phyloP scores from a whole-genome alignment of 2,113 vertebrate species.

The Neodon shergylaensis region DNA sequence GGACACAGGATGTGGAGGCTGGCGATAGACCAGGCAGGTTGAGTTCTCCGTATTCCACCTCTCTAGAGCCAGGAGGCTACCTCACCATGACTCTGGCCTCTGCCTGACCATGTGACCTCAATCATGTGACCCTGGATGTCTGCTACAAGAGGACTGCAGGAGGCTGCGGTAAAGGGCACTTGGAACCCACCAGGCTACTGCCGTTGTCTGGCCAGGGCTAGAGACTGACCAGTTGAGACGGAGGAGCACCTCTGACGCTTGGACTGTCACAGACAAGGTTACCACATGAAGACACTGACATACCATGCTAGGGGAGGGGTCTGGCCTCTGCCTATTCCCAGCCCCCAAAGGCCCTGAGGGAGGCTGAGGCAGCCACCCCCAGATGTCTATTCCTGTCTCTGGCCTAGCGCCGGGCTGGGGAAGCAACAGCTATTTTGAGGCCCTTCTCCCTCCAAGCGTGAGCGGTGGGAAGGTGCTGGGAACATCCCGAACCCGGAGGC shows the following conservation, averaged over 20 bases:
- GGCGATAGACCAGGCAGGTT: background rate
- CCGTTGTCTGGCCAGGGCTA: background rate
- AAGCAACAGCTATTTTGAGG: slow-evolving; percentile 81
- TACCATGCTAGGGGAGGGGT: background rate
- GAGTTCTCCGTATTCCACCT: background rate
- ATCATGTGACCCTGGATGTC: background rate
- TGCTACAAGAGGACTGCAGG: background rate
- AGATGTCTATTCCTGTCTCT: slow-evolving; percentile 80
- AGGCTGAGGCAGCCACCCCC: slow-evolving; percentile 80
- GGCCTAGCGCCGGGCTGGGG: slow-evolving; percentile 78
- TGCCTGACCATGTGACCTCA: background rate
- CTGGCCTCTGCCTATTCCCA: slow-evolving; percentile 64
- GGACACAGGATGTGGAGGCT: background rate
- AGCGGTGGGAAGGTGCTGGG: slow-evolving; percentile 76
- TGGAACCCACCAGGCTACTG: background rate
- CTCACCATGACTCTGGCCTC: background rate
- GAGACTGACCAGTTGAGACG: background rate
- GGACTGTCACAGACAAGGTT: background rate
- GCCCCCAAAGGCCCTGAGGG: slow-evolving; percentile 62
- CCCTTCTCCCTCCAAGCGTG: slow-evolving; percentile 76
- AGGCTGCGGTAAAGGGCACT: background rate
- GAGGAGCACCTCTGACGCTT: background rate
- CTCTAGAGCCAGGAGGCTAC: background rate
- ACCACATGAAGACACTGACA: background rate
- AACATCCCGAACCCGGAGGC: slow-evolving; percentile 78